These are phyloP conservation scores for Auanema freiburgensis DNA, from an alignment of 2,888 invertebrate genomes.

Conservation along the genomic window DNA sequence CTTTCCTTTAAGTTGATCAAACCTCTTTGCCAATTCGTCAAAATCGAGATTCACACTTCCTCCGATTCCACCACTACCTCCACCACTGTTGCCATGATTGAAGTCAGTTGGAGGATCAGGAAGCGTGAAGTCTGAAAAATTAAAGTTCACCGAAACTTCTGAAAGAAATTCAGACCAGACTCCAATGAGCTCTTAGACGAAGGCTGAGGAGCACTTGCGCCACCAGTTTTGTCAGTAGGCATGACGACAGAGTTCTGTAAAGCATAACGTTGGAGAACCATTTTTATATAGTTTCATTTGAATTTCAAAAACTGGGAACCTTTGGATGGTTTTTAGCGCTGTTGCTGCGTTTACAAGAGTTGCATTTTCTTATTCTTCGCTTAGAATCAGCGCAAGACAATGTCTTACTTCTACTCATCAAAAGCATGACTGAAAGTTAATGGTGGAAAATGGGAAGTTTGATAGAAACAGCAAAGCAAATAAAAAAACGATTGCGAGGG, in stretches of 20 bases:
- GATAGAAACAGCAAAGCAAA: not conserved
- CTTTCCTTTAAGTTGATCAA: conserved; percentile 55
- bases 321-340: conserved; percentile 8
- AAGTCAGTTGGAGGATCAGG: conserved; percentile 55
- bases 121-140: conserved; percentile 41
- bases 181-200: not conserved
- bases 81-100: conserved; percentile 17
- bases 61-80: conserved; percentile 6
- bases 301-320: no score
- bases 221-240: not conserved
- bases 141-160: conserved; percentile 3
- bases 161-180: not conserved
- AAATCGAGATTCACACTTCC: conserved; percentile 45
- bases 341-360: conserved; percentile 24
- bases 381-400: conserved; percentile 28
- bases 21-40: conserved; percentile 55
- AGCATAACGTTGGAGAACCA: not conserved
- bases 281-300: no score
- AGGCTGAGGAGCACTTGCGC: not conserved
- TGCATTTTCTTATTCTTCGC: conserved; percentile 16
- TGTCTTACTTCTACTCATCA: conserved; percentile 37
- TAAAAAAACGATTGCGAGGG: conserved; percentile 2
- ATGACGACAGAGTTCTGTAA: not conserved
- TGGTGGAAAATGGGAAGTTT: not conserved
- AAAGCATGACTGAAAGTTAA: conserved; percentile 25